phyloP scores from a whole-genome alignment of 2,888 invertebrate genomes.

The Nasonia oneida region DNA sequence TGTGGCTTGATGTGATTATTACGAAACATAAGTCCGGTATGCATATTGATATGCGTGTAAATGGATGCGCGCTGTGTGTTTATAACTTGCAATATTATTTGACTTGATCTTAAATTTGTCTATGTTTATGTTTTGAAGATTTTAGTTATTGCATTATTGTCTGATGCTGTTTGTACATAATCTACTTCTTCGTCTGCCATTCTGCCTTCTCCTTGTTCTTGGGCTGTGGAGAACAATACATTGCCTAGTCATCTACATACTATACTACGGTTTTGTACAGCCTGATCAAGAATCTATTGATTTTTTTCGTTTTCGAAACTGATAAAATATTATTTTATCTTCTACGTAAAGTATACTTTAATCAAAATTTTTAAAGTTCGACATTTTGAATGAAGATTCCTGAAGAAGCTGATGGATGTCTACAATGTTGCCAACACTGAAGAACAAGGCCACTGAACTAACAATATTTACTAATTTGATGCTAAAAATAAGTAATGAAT shows the following conservation, averaged over 20 bases:
- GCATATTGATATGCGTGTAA: constrained; percentile 46
- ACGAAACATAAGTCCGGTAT: constrained; percentile 29
- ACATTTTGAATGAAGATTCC: background rate
- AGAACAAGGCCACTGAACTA: background rate
- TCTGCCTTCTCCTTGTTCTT: constrained; percentile 89
- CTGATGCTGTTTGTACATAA: constrained; percentile 68
- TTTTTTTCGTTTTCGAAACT: background rate
- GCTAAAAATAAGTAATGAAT: background rate
- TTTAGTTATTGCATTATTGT: constrained; percentile 58
- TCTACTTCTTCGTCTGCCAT: constrained; percentile 85
- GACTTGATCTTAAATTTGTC: constrained; percentile 64
- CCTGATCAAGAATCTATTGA: constrained; percentile 22
- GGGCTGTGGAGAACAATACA: constrained; percentile 83
- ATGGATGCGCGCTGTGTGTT: constrained; percentile 54
- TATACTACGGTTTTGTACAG: constrained; percentile 55
- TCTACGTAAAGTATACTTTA: background rate
- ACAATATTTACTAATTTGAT: background rate
- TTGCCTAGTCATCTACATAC: constrained; percentile 74
- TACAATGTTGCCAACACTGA: constrained; percentile 22
- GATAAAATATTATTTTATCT: background rate
- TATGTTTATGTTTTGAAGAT: constrained; percentile 61
- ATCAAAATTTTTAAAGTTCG: background rate
- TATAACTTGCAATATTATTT: constrained; percentile 57
- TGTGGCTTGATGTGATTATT: constrained; percentile 34
- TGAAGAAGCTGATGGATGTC: background rate